Base-by-base conservation (phyloP, 2,113 vertebrate species). In the Emberiza fucata region DNA sequence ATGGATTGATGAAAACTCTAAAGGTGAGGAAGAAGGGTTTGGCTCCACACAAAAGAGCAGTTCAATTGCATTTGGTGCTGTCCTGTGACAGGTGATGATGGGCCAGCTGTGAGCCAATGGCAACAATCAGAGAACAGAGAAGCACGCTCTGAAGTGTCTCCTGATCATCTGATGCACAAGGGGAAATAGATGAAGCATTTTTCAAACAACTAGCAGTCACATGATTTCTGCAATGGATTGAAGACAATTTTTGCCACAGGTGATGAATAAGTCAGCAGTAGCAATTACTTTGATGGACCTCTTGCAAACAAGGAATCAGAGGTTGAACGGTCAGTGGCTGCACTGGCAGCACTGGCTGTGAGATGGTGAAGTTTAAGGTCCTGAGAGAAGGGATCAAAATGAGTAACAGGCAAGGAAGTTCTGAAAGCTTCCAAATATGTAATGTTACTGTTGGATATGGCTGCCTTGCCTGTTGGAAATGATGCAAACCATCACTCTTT, bases 31-130 rank as follows among this genome's bases (percentile, higher is more conserved):
- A 80, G 37, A 56, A 83, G 31, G 4, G 21, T 16, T 86, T 57
- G 37, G 44, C 6, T 27, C 48, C 16, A 22, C 31, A 45, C 8
- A 56, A 16, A 54, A 53, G 19, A 76, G 25, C n/a, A 71, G 39
- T 25, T 63, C n/a, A 79, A 1, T 13, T 12, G 24, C 4, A 13
- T 4, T 12, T 50, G 31, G 21, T 3, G 4, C 6, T 65, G 70
- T 64, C 37, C 37, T 65, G 73, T 42, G 27, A 56, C 0, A 8
- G 33, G 4, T 24, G 56, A 81, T 8, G n/a, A 81, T 7, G n/a
- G n/a, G 17, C 19, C 42, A 59, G 4, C 33, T 79, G 29, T 2
- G 9, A 86, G 47, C 37, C 42, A 22, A 0, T 0, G 25, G 25
- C 22, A 86, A 47, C 29, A 57, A 59, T 13, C 12, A 79, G 39